A percentile compares a stretch with the other conserved stretches of the same genome.
Evolutionary conservation across 2,888 invertebrate species (phyloP).

Genomic region (Athalia rosae): DNA sequence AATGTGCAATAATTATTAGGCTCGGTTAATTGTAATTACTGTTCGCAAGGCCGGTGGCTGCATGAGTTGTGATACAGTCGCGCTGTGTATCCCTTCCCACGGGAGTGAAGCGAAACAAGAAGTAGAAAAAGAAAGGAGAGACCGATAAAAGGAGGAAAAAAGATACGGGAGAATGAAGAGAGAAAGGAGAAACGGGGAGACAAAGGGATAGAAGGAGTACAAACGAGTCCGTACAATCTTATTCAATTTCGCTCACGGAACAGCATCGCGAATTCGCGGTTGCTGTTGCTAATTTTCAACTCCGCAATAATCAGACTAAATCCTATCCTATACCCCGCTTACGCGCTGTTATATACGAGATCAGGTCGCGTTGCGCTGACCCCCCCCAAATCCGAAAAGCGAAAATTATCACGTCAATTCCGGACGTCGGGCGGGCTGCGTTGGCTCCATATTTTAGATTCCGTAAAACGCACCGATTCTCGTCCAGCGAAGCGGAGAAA

Average conservation of each 20-base stretch:
- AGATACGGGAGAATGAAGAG: conserved; percentile 8
- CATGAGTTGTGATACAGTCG: conserved; percentile 47
- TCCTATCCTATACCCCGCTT: conserved; percentile 22
- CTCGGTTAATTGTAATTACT: conserved; percentile 52
- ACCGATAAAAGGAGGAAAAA: neutral
- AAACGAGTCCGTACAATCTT: neutral
- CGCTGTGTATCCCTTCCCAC: conserved; percentile 25
- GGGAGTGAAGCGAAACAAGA: conserved; percentile 18
- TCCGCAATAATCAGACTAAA: conserved; percentile 40
- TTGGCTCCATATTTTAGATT: conserved; percentile 24
- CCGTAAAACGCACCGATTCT: conserved; percentile 40
- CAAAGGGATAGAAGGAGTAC: neutral
- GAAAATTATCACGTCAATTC: neutral
- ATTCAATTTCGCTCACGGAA: conserved; percentile 42
- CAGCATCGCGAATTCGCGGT: conserved; percentile 23
- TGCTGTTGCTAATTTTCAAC: conserved; percentile 34
- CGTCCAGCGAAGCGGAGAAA: conserved; percentile 12
- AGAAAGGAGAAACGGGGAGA: neutral
- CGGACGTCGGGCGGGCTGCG: neutral
- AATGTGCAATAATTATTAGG: conserved; percentile 52
- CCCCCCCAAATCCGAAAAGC: conserved; percentile 5
- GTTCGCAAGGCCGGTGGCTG: conserved; percentile 47
- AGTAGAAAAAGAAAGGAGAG: conserved; percentile 1
- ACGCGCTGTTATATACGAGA: conserved; percentile 8
- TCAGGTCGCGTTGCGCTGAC: conserved; percentile 7